Evolutionary conservation across 92 coral and sea anemone genomes (phyloP).

Genomic region (Blastomussa wellsi): DNA sequence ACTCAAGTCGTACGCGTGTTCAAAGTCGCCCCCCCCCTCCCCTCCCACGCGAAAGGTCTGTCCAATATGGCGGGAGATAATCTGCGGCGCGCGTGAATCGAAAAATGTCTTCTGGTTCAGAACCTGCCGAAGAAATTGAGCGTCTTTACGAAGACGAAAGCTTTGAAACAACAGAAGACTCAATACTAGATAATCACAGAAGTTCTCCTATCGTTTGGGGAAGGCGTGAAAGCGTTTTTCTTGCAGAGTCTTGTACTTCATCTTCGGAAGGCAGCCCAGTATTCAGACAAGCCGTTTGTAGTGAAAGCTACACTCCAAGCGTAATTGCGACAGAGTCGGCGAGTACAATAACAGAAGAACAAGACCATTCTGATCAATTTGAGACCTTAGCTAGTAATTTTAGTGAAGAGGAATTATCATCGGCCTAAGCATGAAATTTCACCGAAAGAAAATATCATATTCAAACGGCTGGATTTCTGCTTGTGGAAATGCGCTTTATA

Average conservation of each 20-base stretch:
- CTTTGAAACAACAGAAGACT: constrained; percentile 26
- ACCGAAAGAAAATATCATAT: too few species aligned
- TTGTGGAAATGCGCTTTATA: too few species aligned
- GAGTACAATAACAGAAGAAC: constrained; percentile 14
- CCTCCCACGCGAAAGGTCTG: constrained; percentile 3
- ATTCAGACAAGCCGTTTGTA: neutral
- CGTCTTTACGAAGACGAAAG: constrained; percentile 29
- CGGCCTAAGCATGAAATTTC: too few species aligned
- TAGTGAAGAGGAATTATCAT: neutral
- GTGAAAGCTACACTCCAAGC: neutral
- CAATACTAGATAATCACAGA: constrained; percentile 22
- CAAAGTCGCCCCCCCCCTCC: neutral
- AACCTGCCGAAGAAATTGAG: neutral
- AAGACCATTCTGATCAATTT: constrained; percentile 17
- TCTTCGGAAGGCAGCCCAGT: neutral
- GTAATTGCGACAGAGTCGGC: constrained; percentile 7
- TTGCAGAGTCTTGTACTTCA: constrained; percentile 30
- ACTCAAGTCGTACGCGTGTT: too few species aligned
- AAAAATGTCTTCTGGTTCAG: constrained; percentile 12
- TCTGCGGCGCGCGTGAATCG: neutral
- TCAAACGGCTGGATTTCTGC: too few species aligned
- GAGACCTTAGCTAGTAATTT: constrained; percentile 11
- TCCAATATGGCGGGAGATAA: constrained; percentile 1
- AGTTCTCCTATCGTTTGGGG: constrained; percentile 37
- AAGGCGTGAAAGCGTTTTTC: constrained; percentile 40